These are phyloP conservation scores for Reticulitermes lucifugus DNA, from an alignment of 2,888 invertebrate genomes.

Conservation along the genomic window DNA sequence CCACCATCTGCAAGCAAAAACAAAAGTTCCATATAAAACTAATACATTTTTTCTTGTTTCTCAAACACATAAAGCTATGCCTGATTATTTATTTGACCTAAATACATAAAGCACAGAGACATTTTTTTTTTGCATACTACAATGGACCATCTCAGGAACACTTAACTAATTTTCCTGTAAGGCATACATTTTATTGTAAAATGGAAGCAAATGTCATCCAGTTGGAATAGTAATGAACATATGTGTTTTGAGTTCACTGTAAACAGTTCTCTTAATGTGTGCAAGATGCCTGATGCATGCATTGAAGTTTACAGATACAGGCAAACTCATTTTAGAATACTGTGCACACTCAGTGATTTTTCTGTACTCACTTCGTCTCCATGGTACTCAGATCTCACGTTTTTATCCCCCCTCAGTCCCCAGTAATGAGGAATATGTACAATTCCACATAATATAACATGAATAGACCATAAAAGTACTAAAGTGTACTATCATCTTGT, in stretches of 20 bases:
- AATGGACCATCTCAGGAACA: slow-evolving; percentile 36
- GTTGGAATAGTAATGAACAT: background rate
- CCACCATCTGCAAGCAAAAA: slow-evolving; percentile 10
- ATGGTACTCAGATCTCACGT: no score
- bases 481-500: no score
- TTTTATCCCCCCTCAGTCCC: no score
- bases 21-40: slow-evolving; percentile 12
- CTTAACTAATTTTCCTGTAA: slow-evolving; percentile 20
- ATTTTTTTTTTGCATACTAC: slow-evolving; percentile 22
- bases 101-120: slow-evolving; percentile 34
- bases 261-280: background rate
- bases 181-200: slow-evolving; percentile 38
- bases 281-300: background rate
- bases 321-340: background rate
- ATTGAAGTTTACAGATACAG: background rate
- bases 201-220: slow-evolving; percentile 27
- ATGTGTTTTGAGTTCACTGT: background rate
- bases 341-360: background rate
- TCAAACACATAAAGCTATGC: slow-evolving; percentile 36
- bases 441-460: no score
- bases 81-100: slow-evolving; percentile 17
- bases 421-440: no score
- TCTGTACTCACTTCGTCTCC: no score
- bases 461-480: no score
- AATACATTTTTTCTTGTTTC: slow-evolving; percentile 3